A percentile compares a stretch with the other conserved stretches of the same genome.
phyloP scores from a whole-genome alignment of 2,888 invertebrate species.

The Mactromeris polynyma region DNA sequence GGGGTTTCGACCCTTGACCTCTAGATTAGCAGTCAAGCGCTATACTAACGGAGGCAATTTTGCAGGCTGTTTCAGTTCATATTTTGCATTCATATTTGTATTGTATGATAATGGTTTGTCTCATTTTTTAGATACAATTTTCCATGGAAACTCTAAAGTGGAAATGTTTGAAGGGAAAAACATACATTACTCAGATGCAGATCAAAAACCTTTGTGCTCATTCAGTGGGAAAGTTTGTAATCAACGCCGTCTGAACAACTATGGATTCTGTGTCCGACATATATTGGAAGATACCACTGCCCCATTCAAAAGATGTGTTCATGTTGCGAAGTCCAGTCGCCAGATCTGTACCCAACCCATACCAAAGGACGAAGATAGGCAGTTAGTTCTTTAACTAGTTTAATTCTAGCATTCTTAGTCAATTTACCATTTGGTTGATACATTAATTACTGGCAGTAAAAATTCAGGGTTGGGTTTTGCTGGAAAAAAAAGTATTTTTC shows the following conservation, averaged over 20 bases:
- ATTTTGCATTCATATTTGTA: no score
- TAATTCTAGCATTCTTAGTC: background rate
- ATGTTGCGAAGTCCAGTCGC: conserved; percentile 88
- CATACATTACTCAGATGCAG: conserved; percentile 87
- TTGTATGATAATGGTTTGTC: no score
- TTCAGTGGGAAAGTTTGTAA: conserved; percentile 88
- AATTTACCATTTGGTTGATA: no score
- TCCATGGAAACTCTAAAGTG: conserved; percentile 64
- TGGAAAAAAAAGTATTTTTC: no score
- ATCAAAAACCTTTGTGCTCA: conserved; percentile 88
- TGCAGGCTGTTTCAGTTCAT: no score
- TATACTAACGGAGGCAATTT: no score
- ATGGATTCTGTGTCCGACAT: conserved; percentile 93
- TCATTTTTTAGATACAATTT: conserved; percentile 47
- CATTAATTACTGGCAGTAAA: no score
- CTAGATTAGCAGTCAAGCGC: no score
- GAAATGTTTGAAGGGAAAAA: conserved; percentile 88
- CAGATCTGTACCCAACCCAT: conserved; percentile 88
- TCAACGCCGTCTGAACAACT: conserved; percentile 90
- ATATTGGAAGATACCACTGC: conserved; percentile 94
- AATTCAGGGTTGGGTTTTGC: no score
- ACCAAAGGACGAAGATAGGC: conserved; percentile 87
- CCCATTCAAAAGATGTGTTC: conserved; percentile 94
- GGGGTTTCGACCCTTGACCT: no score
- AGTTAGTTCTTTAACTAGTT: conserved; percentile 81